Evolutionary conservation across 2,888 invertebrate genomes (phyloP), one percentile per base, ranked within the genome.

Genomic region (Campoplex nolae): DNA sequence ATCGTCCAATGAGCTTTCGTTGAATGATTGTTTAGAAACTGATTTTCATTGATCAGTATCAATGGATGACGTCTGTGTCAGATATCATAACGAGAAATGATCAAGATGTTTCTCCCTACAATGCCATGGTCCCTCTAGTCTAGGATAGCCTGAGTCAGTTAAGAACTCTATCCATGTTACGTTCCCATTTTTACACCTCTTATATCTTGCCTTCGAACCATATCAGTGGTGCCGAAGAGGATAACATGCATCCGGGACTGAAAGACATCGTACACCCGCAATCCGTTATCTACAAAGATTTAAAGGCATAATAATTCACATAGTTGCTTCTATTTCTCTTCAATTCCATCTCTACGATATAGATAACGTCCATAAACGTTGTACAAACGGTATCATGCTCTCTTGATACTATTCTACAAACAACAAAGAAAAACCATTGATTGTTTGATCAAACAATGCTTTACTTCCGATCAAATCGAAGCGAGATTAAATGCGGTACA

Each of bases 361-460:
- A 32, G 58, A 62, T 62, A 62, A 32, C 58, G 13, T 28, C 32
- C 28, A 32, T 62, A 62, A 62, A 62, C 16, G 32, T 32, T 62
- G 58, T 32, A 28, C 28, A 62, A 62, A 4, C 16, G 58, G 32
- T 62, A 62, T 32, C 28, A 28, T 32, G 28, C 13, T 28, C 13
- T 4, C 4, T 62, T 6, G 58, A 62, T 62, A 62, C 58, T 13
- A 32, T 62, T 62, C 13, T 62, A 16, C 13, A 62, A 62, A 32
- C 58, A 62, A 32, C 32, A 13, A 62, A 62, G 58, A 62, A 62
- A 62, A 62, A 62, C n/a, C 58, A 16, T 32, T 11, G 58, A 62
- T 62, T 62, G 58, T 62, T 62, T 13, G 58, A 62, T 62, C 28
- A 32, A 62, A 62, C 58, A 62, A 62, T 62, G 16, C 58, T 4